Conservation (phyloP, 2,113 vertebrate genomes). For the Formicarius rufipectus region DNA sequence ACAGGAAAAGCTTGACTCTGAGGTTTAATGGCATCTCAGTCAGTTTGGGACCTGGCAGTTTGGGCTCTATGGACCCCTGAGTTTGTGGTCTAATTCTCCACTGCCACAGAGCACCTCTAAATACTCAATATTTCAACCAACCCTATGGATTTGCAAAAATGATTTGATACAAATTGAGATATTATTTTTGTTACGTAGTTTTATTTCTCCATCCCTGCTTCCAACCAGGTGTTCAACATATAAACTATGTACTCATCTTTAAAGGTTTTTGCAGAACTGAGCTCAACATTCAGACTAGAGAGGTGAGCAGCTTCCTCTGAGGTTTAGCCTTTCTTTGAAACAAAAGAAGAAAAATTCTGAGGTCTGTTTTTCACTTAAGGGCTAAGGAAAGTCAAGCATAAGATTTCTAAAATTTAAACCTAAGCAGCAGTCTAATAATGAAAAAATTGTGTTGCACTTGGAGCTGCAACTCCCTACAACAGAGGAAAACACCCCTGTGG, state of each 20-base stretch:
- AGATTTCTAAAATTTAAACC: not conserved
- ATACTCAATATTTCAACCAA: not conserved
- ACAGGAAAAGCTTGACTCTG: not conserved
- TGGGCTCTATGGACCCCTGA: accelerated
- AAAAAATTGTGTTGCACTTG: not conserved
- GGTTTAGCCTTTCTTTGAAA: not conserved
- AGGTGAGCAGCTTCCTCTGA: not conserved
- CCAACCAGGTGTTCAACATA: not conserved
- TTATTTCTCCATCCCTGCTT: not conserved
- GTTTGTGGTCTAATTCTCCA: not conserved
- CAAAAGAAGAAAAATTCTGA: not conserved
- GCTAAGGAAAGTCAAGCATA: not conserved
- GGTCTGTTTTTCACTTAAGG: not conserved
- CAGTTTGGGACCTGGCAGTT: not conserved
- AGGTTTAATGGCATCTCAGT: not conserved
- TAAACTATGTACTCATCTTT: not conserved
- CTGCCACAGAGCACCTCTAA: not conserved
- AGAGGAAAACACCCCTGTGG: not conserved
- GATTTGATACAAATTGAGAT: not conserved
- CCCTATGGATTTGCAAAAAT: not conserved
- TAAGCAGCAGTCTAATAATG: not conserved
- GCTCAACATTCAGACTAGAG: not conserved
- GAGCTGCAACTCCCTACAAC: not conserved
- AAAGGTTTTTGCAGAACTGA: not conserved
- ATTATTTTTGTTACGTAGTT: not conserved